A percentile compares a stretch with the other conserved stretches of the same genome.
phyloP scores from a whole-genome alignment of 2,113 vertebrate genomes.

The Grus americana region DNA sequence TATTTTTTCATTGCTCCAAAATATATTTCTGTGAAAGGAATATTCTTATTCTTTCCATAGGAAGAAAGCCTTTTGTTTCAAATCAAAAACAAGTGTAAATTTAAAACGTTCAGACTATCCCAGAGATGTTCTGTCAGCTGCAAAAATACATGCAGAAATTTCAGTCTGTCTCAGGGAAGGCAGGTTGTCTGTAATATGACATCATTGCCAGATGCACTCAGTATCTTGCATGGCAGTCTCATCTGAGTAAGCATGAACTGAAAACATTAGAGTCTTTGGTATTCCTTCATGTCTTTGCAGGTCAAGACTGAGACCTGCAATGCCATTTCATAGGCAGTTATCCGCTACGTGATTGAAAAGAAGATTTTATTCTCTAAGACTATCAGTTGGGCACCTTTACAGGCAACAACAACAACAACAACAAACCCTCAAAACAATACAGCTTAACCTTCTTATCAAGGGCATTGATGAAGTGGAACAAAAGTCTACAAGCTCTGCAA shows the following conservation, averaged over 20 bases:
- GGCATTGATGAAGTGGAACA: background rate
- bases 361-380: background rate
- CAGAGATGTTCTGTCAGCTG: background rate
- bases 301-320: background rate
- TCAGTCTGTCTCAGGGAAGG: background rate
- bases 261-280: background rate
- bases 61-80: background rate
- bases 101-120: background rate
- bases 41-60: background rate
- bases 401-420: background rate
- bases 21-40: background rate
- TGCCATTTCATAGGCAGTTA: background rate
- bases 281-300: background rate
- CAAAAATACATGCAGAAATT: background rate
- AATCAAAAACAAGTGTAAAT: background rate
- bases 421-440: background rate
- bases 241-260: background rate
- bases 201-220: background rate
- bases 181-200: background rate
- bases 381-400: background rate
- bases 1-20: background rate
- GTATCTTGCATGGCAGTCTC: background rate
- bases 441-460: background rate
- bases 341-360: background rate
- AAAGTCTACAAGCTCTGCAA: background rate